Evolutionary conservation across 2,888 invertebrate species (phyloP), one percentile per base, ranked within the genome.

Genomic region (Lingula anatina): DNA sequence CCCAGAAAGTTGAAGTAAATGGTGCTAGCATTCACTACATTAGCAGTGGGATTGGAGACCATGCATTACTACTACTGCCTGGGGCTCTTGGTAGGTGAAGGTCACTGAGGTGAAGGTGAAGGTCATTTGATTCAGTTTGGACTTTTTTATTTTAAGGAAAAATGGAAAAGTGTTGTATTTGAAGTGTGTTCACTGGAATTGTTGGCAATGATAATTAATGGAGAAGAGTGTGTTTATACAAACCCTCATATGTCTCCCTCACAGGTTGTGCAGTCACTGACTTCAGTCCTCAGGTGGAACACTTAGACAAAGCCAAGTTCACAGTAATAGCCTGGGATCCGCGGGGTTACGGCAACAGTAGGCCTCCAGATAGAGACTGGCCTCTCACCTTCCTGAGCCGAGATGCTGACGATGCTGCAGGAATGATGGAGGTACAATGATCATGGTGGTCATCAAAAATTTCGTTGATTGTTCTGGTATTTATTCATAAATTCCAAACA

Each of bases 341-440:
- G 0, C 88, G 89, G 0, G 92, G 92, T 0, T 91, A 89, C 78
- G 92, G 92, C 1, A 83, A 84, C 53, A 90, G 90, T 52, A 81
- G 86, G 55, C 91, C 90, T 0, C 90, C 90, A 0, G 79, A 83
- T 24, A 82, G 87, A 56, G 79, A 83, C n/a, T 91, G 89, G 69
- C 78, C 83, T 0, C 63, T 80, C 0, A 81, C 88, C 61, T 90
- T 89, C 71, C 86, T 85, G 62, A 81, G 85, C 49, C 82, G 82
- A 55, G 92, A 93, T 80, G 90, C 91, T 4, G 80, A 83, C 26
- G 75, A 78, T 54, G 89, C 88, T 15, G 79, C 82, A 55, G 76
- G 83, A 47, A 80, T 93, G 44, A 89, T 91, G 87, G 81, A 84
- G 78, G 86, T 82, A 71, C 31, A 9, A 31, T 31, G 31, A 31